Conservation (phyloP, 2,113 vertebrate species). For the Ciconia boyciana region DNA sequence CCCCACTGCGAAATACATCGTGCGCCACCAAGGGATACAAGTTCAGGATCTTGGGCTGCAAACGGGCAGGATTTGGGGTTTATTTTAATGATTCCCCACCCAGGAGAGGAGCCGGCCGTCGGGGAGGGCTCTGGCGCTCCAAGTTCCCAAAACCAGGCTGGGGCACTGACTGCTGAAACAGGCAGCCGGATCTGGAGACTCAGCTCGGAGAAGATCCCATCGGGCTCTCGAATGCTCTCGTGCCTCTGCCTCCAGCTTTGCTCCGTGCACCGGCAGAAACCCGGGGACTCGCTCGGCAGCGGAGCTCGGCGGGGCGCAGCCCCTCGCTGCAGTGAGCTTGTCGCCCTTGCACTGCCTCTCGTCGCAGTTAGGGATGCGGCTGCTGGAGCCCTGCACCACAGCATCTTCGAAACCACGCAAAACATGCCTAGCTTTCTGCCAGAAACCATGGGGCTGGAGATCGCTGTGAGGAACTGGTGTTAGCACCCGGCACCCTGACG, state of each 20-base stretch:
- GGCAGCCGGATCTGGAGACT: background rate
- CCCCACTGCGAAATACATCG: accelerated
- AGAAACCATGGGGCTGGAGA: background rate
- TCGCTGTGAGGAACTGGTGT: background rate
- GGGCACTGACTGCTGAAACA: background rate
- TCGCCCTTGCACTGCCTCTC: background rate
- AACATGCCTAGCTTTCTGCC: background rate
- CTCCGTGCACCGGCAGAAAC: accelerated
- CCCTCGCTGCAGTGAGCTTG: background rate
- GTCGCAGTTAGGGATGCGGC: background rate
- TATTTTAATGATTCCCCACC: accelerated
- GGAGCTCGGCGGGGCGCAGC: background rate
- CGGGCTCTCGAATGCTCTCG: accelerated
- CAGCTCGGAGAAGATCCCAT: background rate
- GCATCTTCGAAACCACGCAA: accelerated
- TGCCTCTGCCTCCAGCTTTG: background rate
- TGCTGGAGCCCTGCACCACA: no score
- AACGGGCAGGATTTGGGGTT: background rate
- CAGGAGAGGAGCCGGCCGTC: background rate
- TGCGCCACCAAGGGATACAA: background rate
- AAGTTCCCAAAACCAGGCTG: background rate
- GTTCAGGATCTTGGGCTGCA: background rate
- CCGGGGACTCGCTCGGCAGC: accelerated
- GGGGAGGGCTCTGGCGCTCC: background rate
- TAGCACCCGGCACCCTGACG: accelerated